Conservation (phyloP, 2,797 vertebrate genomes). For the Lepidocolaptes lacrymiger region DNA sequence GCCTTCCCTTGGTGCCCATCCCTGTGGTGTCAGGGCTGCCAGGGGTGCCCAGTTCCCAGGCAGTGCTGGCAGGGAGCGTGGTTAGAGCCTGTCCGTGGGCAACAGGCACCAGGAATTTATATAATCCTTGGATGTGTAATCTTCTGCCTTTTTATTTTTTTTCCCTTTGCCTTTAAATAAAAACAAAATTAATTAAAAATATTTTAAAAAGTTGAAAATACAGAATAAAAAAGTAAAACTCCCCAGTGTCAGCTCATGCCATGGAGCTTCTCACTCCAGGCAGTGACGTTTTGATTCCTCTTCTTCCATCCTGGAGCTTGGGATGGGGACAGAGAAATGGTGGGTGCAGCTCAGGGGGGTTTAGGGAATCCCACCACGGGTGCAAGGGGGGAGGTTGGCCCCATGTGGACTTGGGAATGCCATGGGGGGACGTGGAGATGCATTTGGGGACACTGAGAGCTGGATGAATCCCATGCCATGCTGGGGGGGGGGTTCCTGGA, state of each 20-base stretch:
- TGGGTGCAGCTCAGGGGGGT: not conserved
- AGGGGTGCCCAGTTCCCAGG: not conserved
- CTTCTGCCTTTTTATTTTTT: not conserved
- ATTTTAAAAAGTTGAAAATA: not conserved
- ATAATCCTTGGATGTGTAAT: not conserved
- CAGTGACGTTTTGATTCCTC: not conserved
- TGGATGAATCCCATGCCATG: not conserved
- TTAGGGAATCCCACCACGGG: not conserved
- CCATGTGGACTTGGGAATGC: accelerated
- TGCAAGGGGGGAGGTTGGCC: too few species aligned
- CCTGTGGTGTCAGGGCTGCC: not conserved
- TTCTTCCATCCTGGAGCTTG: not conserved
- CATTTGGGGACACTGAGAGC: accelerated
- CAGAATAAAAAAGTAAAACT: not conserved
- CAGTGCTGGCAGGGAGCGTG: not conserved
- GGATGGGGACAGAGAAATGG: not conserved
- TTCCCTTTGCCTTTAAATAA: accelerated
- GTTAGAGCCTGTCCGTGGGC: not conserved
- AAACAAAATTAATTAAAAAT: not conserved
- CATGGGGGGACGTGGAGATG: not conserved
- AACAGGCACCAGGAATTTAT: not conserved
- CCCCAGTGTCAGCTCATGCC: not conserved
- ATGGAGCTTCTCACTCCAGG: constrained; percentile 37
- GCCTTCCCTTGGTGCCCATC: not conserved
- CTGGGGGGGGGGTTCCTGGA: not conserved